Evolutionary conservation across 2,888 invertebrate genomes (phyloP).

Genomic region (Leptura quadrifasciata): DNA sequence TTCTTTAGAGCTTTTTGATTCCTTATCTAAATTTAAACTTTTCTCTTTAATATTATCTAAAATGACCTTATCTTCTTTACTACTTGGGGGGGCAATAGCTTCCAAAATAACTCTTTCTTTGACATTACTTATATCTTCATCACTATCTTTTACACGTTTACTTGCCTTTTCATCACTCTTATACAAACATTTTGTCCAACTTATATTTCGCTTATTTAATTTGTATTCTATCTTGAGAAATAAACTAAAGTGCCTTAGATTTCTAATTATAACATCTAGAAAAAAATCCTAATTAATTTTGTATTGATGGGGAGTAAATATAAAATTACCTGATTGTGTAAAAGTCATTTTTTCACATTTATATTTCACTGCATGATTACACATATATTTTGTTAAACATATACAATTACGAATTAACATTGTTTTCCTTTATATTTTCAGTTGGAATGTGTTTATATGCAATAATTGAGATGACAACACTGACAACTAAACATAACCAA

Average conservation of each 20-base stretch:
- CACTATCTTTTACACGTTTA: constrained; percentile 9
- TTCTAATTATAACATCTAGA: constrained; percentile 39
- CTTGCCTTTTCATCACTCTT: constrained; percentile 31
- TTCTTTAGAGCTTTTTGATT: constrained; percentile 64
- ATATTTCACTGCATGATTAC: constrained; percentile 55
- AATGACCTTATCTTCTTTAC: constrained; percentile 58
- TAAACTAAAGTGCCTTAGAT: constrained; percentile 55
- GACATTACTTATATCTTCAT: constrained; percentile 52
- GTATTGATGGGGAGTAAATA: neutral
- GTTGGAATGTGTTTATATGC: neutral
- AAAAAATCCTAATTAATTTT: constrained; percentile 46
- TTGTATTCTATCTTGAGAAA: constrained; percentile 50
- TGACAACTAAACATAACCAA: constrained; percentile 28
- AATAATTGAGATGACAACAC: neutral
- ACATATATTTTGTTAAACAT: constrained; percentile 60
- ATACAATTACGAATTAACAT: constrained; percentile 63
- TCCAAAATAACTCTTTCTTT: constrained; percentile 48
- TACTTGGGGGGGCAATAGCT: constrained; percentile 42
- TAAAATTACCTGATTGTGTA: constrained; percentile 42
- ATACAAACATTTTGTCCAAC: constrained; percentile 49
- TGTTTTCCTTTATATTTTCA: constrained; percentile 40
- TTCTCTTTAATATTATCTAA: constrained; percentile 68
- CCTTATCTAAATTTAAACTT: constrained; percentile 60
- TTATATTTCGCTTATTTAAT: constrained; percentile 48
- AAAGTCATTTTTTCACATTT: constrained; percentile 45